Percentiles rank a stretch among this genome's conserved stretches.
These are phyloP conservation scores for Poecile atricapillus DNA, from an alignment of 2,113 vertebrate genomes.

Conservation along the genomic window DNA sequence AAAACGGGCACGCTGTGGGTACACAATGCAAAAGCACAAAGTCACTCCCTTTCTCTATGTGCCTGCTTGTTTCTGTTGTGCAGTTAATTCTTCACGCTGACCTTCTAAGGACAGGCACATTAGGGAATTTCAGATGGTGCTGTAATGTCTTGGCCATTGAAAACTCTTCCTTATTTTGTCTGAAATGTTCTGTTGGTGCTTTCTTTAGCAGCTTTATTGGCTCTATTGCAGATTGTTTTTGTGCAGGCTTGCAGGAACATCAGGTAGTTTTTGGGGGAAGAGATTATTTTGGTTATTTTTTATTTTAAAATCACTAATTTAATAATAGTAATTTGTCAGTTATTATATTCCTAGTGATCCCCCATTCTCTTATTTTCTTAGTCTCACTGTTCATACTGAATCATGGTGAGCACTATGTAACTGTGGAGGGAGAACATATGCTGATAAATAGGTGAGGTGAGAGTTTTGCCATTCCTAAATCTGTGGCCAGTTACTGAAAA, in stretches of 20 bases:
- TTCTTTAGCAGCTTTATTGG: constrained; percentile 38
- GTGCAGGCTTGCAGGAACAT: not conserved
- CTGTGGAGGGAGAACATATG: not conserved
- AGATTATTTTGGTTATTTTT: not conserved
- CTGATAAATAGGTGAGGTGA: not conserved
- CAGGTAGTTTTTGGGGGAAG: not conserved
- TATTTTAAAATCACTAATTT: not conserved
- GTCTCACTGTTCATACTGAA: not conserved
- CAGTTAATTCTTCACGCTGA: not conserved
- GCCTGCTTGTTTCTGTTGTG: not conserved
- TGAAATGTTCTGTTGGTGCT: constrained; percentile 38
- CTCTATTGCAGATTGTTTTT: not conserved
- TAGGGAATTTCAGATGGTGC: constrained; percentile 54
- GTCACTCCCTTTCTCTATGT: not conserved
- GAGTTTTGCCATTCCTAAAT: not conserved
- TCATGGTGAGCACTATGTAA: not conserved
- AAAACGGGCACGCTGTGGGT: not conserved
- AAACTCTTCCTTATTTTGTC: constrained; percentile 58
- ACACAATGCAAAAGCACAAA: not conserved
- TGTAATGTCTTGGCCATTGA: constrained; percentile 56
- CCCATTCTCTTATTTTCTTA: not conserved
- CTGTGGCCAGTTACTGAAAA: not conserved
- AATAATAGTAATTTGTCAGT: not conserved
- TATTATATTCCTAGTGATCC: not conserved
- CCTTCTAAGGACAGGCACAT: constrained; percentile 34